A percentile compares a stretch with the other conserved stretches of the same genome.
Conservation (phyloP, 2,113 vertebrate species). For the Paradisaea rubra region DNA sequence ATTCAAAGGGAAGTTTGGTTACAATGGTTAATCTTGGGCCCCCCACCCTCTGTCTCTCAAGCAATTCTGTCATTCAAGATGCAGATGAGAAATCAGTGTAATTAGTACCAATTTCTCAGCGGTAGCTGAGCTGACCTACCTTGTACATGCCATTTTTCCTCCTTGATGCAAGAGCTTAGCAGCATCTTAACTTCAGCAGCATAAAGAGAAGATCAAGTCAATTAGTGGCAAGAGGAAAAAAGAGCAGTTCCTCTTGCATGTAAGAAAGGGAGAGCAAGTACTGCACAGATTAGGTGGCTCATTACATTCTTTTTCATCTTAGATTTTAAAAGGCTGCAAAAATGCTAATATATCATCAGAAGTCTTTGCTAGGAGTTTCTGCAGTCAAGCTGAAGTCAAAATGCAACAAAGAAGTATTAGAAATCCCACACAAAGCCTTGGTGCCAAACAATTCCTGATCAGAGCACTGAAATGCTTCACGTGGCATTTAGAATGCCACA, state of each 20-base stretch:
- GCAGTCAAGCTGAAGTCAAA: background rate
- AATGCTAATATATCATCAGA: background rate
- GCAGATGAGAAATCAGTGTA: background rate
- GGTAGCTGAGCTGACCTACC: background rate
- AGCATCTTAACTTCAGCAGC: background rate
- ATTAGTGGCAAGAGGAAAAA: background rate
- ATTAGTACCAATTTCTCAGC: background rate
- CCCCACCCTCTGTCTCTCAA: background rate
- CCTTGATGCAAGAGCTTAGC: background rate
- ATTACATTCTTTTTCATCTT: slow-evolving; percentile 18
- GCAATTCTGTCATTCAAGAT: background rate
- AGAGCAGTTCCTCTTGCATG: background rate
- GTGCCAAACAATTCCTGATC: background rate
- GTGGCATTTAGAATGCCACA: background rate
- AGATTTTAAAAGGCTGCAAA: slow-evolving; percentile 17
- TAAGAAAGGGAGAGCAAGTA: background rate
- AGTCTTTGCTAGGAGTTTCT: background rate
- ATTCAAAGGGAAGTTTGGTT: background rate
- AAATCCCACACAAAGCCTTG: background rate
- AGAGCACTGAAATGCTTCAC: background rate
- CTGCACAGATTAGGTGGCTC: background rate
- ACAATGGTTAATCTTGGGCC: background rate
- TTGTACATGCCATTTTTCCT: background rate
- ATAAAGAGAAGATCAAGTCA: background rate
- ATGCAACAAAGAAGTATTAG: background rate